Percentiles rank a stretch among this genome's conserved stretches.
phyloP scores from a whole-genome alignment of 2,113 vertebrate species.

The Ovis canadensis region DNA sequence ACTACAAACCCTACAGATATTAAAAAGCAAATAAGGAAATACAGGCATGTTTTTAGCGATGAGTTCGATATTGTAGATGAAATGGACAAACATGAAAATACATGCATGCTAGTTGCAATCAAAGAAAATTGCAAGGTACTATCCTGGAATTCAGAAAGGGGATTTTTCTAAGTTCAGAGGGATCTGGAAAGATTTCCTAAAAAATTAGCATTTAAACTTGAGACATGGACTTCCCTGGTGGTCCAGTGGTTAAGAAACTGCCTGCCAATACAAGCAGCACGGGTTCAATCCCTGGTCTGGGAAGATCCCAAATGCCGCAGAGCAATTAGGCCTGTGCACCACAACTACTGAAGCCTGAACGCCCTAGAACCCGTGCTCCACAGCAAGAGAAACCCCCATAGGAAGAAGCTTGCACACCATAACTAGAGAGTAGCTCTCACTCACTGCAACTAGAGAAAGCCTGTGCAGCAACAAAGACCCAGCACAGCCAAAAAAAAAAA shows the following conservation, averaged over 20 bases:
- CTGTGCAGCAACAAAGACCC: background rate
- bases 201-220: background rate
- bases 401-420: background rate
- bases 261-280: background rate
- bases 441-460: background rate
- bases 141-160: background rate
- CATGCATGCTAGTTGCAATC: background rate
- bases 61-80: background rate
- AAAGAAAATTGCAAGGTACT: background rate
- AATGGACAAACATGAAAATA: background rate
- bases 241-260: background rate
- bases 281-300: background rate
- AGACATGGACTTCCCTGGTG: background rate
- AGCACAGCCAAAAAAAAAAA: background rate
- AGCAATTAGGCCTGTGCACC: background rate
- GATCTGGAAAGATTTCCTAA: background rate
- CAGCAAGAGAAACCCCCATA: background rate
- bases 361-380: background rate
- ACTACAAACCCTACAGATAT: background rate
- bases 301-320: background rate
- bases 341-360: background rate
- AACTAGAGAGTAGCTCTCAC: background rate
- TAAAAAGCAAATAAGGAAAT: background rate
- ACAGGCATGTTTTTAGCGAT: background rate
- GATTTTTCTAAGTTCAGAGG: background rate